Conservation (phyloP, 2,888 invertebrate species). For the Agrotis clavis region DNA sequence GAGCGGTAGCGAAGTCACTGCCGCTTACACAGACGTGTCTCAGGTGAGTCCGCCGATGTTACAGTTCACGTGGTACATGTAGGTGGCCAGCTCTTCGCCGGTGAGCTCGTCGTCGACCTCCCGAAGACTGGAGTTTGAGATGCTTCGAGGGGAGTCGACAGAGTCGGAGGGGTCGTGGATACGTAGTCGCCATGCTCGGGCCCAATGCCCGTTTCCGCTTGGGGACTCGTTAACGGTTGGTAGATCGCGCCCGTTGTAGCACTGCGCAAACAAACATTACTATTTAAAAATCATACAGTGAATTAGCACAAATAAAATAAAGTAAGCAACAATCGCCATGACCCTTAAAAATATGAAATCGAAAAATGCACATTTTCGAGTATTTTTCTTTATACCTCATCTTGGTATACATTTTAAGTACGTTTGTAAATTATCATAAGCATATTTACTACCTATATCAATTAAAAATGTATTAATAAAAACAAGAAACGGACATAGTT, state of each 20-base stretch:
- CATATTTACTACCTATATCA: slow-evolving; percentile 2
- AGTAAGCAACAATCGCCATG: slow-evolving; percentile 1
- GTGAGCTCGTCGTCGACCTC: slow-evolving; percentile 93
- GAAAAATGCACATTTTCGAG: not conserved
- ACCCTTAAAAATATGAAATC: not conserved
- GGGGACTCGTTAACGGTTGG: slow-evolving; percentile 84
- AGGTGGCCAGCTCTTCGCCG: slow-evolving; percentile 93
- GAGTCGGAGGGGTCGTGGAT: slow-evolving; percentile 83
- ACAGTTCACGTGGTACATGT: slow-evolving; percentile 93
- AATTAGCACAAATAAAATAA: slow-evolving; percentile 12
- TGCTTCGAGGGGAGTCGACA: slow-evolving; percentile 90
- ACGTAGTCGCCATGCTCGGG: slow-evolving; percentile 77
- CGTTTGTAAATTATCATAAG: not conserved
- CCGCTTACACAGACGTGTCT: slow-evolving; percentile 80
- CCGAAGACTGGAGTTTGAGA: slow-evolving; percentile 94
- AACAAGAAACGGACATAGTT: slow-evolving; percentile 4
- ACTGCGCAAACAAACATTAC: slow-evolving; percentile 71
- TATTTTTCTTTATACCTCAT: not conserved
- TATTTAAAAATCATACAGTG: slow-evolving; percentile 4
- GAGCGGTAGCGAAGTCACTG: slow-evolving; percentile 51
- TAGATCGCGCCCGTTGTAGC: slow-evolving; percentile 81
- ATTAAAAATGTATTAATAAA: slow-evolving; percentile 34
- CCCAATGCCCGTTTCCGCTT: slow-evolving; percentile 82
- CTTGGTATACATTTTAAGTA: not conserved
- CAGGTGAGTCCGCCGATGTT: slow-evolving; percentile 85